These are phyloP conservation scores for Sphaerodactylus townsendi DNA, from an alignment of 2,113 vertebrate species.

Conservation along the genomic window DNA sequence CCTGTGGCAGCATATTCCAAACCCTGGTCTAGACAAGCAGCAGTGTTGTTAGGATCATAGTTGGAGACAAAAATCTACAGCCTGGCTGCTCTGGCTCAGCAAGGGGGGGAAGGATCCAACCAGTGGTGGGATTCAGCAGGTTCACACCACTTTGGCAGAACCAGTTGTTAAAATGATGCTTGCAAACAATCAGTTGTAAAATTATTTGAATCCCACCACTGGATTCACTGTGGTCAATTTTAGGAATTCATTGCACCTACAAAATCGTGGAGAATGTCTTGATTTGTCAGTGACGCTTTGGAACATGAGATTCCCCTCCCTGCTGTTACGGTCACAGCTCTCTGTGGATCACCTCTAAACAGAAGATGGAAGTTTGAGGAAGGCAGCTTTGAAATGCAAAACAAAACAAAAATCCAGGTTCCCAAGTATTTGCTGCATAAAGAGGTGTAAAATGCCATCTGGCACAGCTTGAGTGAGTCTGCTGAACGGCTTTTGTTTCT, in stretches of 20 bases:
- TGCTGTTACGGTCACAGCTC: constrained; percentile 22
- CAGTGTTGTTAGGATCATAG: no score
- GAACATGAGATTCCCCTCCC: not conserved
- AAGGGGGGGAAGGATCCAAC: no score
- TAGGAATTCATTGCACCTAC: not conserved
- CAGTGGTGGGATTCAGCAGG: no score
- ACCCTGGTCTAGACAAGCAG: no score
- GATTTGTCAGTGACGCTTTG: not conserved
- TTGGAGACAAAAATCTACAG: no score
- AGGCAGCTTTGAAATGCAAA: constrained; percentile 11
- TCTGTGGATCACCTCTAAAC: not conserved
- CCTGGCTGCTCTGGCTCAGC: no score
- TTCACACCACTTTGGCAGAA: no score
- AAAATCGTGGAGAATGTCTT: not conserved
- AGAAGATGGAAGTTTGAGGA: not conserved
- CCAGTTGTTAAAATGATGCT: no score
- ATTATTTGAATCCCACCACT: no score
- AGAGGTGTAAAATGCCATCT: accelerated
- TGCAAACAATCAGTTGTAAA: no score
- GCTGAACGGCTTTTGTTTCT: not conserved
- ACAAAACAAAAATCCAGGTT: not conserved
- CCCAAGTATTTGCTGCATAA: not conserved
- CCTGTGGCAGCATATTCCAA: no score
- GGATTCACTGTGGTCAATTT: no score
- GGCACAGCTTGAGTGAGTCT: accelerated